Conservation (phyloP, 2,113 vertebrate species). For the Platichthys stellatus region DNA sequence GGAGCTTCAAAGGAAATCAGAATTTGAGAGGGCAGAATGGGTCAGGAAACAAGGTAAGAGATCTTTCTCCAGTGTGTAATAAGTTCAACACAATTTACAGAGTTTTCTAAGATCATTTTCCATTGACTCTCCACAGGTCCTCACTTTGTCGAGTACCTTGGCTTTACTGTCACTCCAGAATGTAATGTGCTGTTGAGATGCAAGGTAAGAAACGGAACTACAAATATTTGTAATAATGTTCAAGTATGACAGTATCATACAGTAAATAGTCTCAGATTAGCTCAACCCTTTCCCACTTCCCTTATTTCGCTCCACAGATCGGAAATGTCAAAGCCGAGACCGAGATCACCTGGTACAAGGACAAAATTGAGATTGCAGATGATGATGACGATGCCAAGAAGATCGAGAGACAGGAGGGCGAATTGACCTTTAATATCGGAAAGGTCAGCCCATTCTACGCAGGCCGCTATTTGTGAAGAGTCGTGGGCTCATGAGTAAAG, state of each 20-base stretch:
- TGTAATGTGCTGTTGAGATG: conserved; percentile 95
- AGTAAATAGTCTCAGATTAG: neutral
- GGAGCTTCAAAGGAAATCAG: conserved; percentile 92
- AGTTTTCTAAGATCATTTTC: neutral
- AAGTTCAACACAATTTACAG: neutral
- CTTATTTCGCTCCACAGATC: conserved; percentile 82
- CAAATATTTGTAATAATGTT: neutral
- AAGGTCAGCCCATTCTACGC: conserved; percentile 85
- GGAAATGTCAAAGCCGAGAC: conserved; percentile 95
- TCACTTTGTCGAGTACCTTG: conserved; percentile 96
- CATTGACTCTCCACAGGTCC: conserved; percentile 84
- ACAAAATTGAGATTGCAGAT: conserved; percentile 91
- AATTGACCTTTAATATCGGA: conserved; percentile 93
- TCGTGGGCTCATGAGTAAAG: conserved; percentile 38
- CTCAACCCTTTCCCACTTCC: neutral
- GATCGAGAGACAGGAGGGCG: conserved; percentile 85
- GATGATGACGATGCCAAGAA: conserved; percentile 90
- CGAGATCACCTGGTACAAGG: conserved; percentile 93
- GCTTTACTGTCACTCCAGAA: conserved; percentile 91
- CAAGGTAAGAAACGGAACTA: conserved; percentile 84
- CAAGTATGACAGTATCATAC: neutral
- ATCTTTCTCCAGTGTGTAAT: neutral
- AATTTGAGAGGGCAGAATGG: conserved; percentile 96
- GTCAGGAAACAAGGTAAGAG: conserved; percentile 94
- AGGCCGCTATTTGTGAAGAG: conserved; percentile 33